These are phyloP conservation scores for Lithophane ornitopus DNA, from an alignment of 2,888 invertebrate species.

Conservation along the genomic window DNA sequence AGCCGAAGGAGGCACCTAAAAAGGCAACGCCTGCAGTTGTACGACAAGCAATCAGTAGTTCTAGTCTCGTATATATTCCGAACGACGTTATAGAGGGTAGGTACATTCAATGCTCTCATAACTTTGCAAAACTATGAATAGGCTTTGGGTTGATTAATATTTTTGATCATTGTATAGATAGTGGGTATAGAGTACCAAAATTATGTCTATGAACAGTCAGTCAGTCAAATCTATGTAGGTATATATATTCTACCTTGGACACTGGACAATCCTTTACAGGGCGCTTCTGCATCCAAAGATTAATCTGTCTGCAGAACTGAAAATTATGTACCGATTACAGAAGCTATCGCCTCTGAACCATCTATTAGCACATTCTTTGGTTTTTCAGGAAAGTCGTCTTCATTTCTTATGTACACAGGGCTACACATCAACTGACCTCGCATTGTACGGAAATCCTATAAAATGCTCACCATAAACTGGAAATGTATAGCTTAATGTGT, in stretches of 20 bases:
- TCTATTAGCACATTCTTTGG: neutral
- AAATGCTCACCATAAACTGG: no score
- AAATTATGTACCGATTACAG: neutral
- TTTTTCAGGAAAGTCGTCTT: neutral
- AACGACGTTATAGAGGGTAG: conserved; percentile 81
- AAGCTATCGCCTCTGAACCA: neutral
- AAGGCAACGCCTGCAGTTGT: conserved; percentile 72
- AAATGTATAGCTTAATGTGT: no score
- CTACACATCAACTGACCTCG: no score
- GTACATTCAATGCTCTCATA: neutral
- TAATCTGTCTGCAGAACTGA: neutral
- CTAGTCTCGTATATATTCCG: conserved; percentile 80
- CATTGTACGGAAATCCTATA: no score
- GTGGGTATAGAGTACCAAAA: no score
- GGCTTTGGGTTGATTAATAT: neutral
- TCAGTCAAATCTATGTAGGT: no score
- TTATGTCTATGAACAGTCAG: neutral
- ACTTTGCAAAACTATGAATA: neutral
- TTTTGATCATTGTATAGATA: neutral
- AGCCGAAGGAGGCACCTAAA: conserved; percentile 75
- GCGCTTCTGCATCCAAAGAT: neutral
- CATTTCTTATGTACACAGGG: neutral
- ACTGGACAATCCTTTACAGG: neutral
- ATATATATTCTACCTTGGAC: no score
- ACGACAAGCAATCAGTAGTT: conserved; percentile 80